phyloP scores from a whole-genome alignment of 2,888 invertebrate species.

The Sphaerophoria taeniata region DNA sequence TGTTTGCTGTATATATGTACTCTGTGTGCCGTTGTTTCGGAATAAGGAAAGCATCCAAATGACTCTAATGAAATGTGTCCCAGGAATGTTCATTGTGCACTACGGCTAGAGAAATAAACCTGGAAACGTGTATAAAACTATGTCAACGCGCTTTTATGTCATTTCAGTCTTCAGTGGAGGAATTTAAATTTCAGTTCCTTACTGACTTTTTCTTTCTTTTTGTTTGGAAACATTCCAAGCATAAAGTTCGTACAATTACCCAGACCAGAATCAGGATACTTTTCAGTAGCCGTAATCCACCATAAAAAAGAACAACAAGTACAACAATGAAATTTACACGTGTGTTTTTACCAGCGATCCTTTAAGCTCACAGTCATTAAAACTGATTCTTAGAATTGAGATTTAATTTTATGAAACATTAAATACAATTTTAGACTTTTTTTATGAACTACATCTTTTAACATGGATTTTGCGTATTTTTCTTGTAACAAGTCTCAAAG shows the following conservation, averaged over 20 bases:
- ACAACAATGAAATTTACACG: neutral
- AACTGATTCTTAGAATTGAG: too few relatives aligned
- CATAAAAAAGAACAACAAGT: neutral
- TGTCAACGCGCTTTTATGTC: slow-evolving; percentile 71
- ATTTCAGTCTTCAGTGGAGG: slow-evolving; percentile 55
- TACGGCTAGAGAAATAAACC: neutral
- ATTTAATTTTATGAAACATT: too few relatives aligned
- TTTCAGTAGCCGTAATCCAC: slow-evolving; percentile 5
- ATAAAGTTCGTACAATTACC: slow-evolving; percentile 56
- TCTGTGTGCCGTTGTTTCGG: neutral
- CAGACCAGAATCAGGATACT: slow-evolving; percentile 12
- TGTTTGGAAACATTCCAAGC: slow-evolving; percentile 50
- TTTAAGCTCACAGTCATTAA: too few relatives aligned
- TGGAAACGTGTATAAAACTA: slow-evolving; percentile 57
- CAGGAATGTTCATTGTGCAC: slow-evolving; percentile 29
- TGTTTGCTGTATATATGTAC: slow-evolving; percentile 15
- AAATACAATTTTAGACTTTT: too few relatives aligned
- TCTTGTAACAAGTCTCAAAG: too few relatives aligned
- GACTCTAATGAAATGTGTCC: slow-evolving; percentile 71
- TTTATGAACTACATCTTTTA: too few relatives aligned
- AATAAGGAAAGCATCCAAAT: slow-evolving; percentile 58
- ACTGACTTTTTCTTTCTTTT: slow-evolving; percentile 27
- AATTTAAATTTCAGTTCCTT: slow-evolving; percentile 37
- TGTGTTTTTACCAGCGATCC: too few relatives aligned
- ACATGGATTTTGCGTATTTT: too few relatives aligned